Evolutionary conservation across 2,113 vertebrate genomes (phyloP), one percentile per base, ranked within the genome.

Genomic region (Siphamia tubifer): DNA sequence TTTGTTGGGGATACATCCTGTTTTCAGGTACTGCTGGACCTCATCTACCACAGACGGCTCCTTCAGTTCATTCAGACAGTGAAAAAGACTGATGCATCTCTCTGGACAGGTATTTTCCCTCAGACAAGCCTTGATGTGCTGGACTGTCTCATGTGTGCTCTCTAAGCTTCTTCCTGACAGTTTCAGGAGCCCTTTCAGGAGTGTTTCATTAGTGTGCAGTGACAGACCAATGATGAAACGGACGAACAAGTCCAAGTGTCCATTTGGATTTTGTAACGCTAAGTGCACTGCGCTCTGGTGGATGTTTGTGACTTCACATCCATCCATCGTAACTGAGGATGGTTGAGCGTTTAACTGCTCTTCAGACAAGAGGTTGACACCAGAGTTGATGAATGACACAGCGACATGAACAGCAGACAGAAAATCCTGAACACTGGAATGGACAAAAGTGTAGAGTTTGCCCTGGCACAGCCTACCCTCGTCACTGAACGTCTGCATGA

Each of bases 401-500:
- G 2, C 13, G n/a, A 38, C 35, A 38, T 38, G 94, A 92, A 72
- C 94, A 95, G 23, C 20, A 42, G 25, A 12, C 44, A 27, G 44
- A 42, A 42, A 19, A 16, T 10, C 6, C 2, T 42, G 39, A 42
- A 20, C 5, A 42, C 12, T 38, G 4, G 15, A 16, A 38, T 15
- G 13, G 31, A 34, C 31, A 34, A 34, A 34, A 12, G 9, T 34
- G 31, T 34, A 34, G 31, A 34, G 31, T 5, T 38, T 38, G 13
- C 15, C n/a, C 35, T 38, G 35, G 35, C 15, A n/a, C 13, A n/a
- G 35, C 10, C 31, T 12, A 34, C 31, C 10, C 5, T 34, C 31
- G 9, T 10, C 31, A 8, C 31, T 34, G n/a, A 30, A 30, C 9
- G 13, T 12, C 31, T 34, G 31, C 4, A 12, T 34, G 31, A 34